Base-by-base conservation (phyloP, 2,113 vertebrate genomes). In the Myocastor coypus region DNA sequence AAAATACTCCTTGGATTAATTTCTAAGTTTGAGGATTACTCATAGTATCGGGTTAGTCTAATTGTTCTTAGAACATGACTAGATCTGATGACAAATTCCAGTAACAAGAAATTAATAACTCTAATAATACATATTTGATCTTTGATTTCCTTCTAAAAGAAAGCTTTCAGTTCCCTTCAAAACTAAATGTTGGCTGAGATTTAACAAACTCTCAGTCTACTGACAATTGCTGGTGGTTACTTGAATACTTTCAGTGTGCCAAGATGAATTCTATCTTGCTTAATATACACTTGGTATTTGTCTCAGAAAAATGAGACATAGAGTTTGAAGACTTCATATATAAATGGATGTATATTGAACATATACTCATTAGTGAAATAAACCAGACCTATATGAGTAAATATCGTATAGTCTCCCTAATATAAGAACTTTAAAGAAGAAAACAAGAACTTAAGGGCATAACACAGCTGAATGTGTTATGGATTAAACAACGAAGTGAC, bases 21-120 rank as follows among this genome's bases (percentile, higher is more conserved):
- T 46, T 77, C 61, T 85, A 86, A 69, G 10, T 83, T 63, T 26
- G 37, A 84, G 12, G 66, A 52, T 92, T 89, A 73, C 52, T 57
- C 8, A 86, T 68, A 88, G 87, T 13, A 82, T 73, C 19, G 71
- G 50, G 40, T 87, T 96, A 30, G 24, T 83, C 11, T 89, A 57
- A 63, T 80, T 66, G 20, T 78, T 81, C 83, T 91, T 86, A 95
- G 73, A 94, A 9, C 91, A 89, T 77, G 93, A 78, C 14, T 66
- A 50, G 55, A 63, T 30, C 46, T 69, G 42, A 83, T 30, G 37
- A 87, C 46, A 91, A 91, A 63, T 83, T 91, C 63, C 20, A 87
- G 19, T 46, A 83, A 88, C 71, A 92, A 68, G 2, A 64, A 96
- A 81, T 52, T 37, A 78, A 50, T 2, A 34, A 92, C n/a, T 91